Evolutionary conservation across 1,140 invertebrate genomes (phyloP).

Genomic region (Apis florea): DNA sequence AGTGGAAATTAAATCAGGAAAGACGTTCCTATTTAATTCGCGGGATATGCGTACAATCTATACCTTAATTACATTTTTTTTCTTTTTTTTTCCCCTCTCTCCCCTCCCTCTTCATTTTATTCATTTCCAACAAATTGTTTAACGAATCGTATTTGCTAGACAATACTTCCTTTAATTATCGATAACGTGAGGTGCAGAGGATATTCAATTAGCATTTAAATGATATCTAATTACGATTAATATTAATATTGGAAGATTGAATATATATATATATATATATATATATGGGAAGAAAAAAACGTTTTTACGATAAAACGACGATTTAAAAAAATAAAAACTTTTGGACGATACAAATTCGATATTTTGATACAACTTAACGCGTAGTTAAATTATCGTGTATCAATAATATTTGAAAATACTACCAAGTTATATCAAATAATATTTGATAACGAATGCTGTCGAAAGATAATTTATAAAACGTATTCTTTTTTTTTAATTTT

Average conservation of each 20-base stretch:
- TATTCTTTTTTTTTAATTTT: too few relatives aligned
- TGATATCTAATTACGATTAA: not conserved
- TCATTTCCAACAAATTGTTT: not conserved
- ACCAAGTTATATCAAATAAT: not conserved
- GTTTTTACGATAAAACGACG: too few relatives aligned
- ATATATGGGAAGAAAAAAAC: too few relatives aligned
- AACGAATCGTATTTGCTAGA: not conserved
- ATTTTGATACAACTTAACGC: too few relatives aligned
- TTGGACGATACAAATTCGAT: too few relatives aligned
- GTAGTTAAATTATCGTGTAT: too few relatives aligned
- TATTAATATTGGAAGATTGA: too few relatives aligned
- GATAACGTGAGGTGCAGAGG: not conserved
- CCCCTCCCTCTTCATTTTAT: too few relatives aligned
- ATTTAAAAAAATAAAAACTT: too few relatives aligned
- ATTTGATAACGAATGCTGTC: not conserved
- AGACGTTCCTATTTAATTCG: conserved; percentile 13
- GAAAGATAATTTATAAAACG: not conserved
- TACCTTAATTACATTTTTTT: not conserved
- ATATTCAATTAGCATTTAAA: not conserved
- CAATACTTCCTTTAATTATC: not conserved
- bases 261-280: too few relatives aligned
- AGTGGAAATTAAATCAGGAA: conserved; percentile 18
- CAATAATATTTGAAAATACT: too few relatives aligned
- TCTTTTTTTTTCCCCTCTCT: too few relatives aligned
- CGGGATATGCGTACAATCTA: not conserved